A percentile compares a stretch with the other conserved stretches of the same genome.
phyloP scores from a whole-genome alignment of 2,888 invertebrate genomes.

The Cyclophora albipunctata region DNA sequence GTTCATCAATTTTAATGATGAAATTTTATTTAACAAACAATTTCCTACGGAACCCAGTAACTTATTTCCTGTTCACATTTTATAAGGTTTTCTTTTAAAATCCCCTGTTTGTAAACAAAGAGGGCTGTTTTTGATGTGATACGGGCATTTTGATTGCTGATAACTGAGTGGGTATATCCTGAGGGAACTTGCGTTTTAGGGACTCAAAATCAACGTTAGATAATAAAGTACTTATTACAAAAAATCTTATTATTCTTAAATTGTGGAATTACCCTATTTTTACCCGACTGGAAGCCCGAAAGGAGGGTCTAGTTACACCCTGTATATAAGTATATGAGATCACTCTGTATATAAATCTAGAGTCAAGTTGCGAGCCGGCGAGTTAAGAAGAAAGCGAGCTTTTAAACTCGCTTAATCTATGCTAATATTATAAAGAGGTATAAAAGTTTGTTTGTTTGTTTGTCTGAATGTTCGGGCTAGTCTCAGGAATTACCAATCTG shows the following conservation, averaged over 20 bases:
- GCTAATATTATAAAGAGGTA: no score
- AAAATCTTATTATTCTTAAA: no score
- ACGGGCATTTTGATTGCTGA: constrained; percentile 17
- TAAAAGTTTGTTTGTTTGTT: no score
- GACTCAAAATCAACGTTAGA: no score
- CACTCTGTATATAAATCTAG: background rate
- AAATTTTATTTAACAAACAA: background rate
- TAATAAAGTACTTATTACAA: no score
- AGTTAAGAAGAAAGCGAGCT: background rate
- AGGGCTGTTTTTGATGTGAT: constrained; percentile 13
- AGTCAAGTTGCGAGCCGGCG: background rate
- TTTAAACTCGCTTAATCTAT: no score
- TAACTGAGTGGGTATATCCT: constrained; percentile 12
- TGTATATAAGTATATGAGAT: no score
- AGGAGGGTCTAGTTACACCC: no score
- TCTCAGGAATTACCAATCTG: no score
- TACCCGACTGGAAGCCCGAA: background rate
- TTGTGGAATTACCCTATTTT: background rate
- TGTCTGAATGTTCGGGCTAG: no score
- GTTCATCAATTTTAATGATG: background rate
- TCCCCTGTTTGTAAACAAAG: constrained; percentile 15
- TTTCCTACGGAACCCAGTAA: background rate
- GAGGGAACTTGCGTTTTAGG: background rate
- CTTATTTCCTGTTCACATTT: background rate
- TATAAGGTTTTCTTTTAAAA: background rate